These are phyloP conservation scores for Pipistrellus kuhlii DNA, from an alignment of 2,797 vertebrate genomes.

Conservation along the genomic window DNA sequence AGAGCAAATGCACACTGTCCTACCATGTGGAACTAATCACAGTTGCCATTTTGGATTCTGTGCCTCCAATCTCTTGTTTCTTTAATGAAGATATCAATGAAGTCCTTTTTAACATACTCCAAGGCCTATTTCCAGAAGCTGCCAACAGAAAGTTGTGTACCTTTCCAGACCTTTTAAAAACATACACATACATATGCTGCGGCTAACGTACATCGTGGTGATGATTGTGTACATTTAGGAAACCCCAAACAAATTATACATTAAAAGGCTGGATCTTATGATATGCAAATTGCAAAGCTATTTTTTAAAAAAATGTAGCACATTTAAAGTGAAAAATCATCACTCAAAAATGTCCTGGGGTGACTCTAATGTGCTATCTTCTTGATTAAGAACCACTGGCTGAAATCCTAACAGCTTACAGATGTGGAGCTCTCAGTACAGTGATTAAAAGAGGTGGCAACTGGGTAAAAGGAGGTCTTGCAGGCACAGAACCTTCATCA, in stretches of 20 bases:
- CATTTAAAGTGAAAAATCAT: constrained; percentile 51
- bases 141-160: neutral
- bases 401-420: constrained; percentile 50
- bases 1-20: neutral
- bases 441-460: constrained; percentile 24
- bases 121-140: neutral
- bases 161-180: neutral
- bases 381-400: constrained; percentile 47
- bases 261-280: constrained; percentile 9
- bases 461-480: neutral
- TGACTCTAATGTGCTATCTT: constrained; percentile 47
- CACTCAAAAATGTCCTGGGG: constrained; percentile 1
- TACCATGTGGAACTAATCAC: neutral
- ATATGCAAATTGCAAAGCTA: neutral
- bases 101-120: neutral
- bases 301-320: neutral
- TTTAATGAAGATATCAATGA: constrained; percentile 7
- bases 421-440: neutral
- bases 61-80: neutral
- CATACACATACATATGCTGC: neutral
- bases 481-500: constrained; percentile 4
- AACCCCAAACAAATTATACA: neutral
- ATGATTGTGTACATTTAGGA: neutral
- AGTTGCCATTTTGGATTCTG: constrained; percentile 3
- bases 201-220: neutral